Base-by-base conservation (phyloP, 2,797 vertebrate genomes). In the Craterocephalus amniculus region DNA sequence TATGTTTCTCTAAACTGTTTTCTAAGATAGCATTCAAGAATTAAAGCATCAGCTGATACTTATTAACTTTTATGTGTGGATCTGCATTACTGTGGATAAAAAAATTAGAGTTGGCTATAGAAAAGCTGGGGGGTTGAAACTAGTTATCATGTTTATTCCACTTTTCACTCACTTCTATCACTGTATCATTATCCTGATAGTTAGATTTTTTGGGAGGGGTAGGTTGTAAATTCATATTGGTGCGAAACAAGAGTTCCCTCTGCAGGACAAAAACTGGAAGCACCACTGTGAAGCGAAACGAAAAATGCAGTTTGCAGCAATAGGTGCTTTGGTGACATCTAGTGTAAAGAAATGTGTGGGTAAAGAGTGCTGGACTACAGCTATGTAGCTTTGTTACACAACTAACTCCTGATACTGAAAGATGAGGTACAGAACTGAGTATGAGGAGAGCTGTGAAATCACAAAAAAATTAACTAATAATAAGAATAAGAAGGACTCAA, bases 231-330 rank as follows among this genome's bases (percentile, higher is more conserved):
- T 24, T 60, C 3, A 6, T 18, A 20, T 67, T 62, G 34, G 26
- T 57, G 58, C 48, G 56, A 48, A 62, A 45, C 43, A 78, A 83
- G 56, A 67, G 81, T 35, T 72, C 85, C 86, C 76, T 70, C 89
- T 90, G 74, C 79, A 74, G 87, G 81, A 63, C 48, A 55, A 34
- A 65, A 22, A 6, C 22, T 22, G 60, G 62, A 87, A 76, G 40
- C 54, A 35, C 60, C 58, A 35, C 12, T 24, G 26, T n/a, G 29
- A 24, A 57, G 57, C 27, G 11, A 14, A 45, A 1, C 45, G 29
- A 16, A 5, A 54, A 62, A 9, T 38, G 14, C 40, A 68, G 31
- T 22, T 55, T 10, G 4, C 8, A 26, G 14, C 35, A 27, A 22
- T 26, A 26, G 16, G 1, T 31, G 52, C 8, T 63, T 54, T 16